Base-by-base conservation (phyloP, 2,797 vertebrate genomes). In the Spinus olivaceus region DNA sequence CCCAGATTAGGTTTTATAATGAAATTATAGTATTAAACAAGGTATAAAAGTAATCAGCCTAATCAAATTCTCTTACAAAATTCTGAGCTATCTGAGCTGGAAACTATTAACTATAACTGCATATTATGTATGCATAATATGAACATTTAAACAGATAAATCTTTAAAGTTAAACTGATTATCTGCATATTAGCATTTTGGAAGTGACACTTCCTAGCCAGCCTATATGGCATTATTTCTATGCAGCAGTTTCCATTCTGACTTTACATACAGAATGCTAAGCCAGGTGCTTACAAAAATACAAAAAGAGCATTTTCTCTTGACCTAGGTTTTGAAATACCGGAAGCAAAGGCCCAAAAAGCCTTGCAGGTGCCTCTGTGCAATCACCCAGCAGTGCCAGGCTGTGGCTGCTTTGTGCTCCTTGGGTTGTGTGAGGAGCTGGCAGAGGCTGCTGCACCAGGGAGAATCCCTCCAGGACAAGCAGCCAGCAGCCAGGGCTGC, bases 21-120 rank as follows among this genome's bases (percentile, higher is more conserved):
- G 32, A 86, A 95, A 94, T 91, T 83, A 74, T 33, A 63, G 20
- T 60, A 56, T 90, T 77, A 82, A 87, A 53, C 42, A 91, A 92
- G 47, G 30, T 64, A 37, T 82, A 85, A 91, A 46, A 80, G 64
- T 87, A 82, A 92, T 90, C 65, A 94, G 21, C 44, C 79, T 90
- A 77, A 94, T 89, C 64, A 77, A 73, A 91, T 87, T 90, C 47
- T 73, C 39, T 63, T 82, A 32, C 4, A 89, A 64, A 94, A 87
- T 82, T 66, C 56, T 24, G 33, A 87, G 37, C 47, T 84, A 24
- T 50, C 87, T 88, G 92, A 89, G 65, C 76, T 92, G 82, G 80
- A 90, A 94, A 30, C 39, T 59, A 15, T 86, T 89, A 93, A 74
- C 46, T 50, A 8, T 80, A 80, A 77, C 79, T 82, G 79, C 65